phyloP scores from a whole-genome alignment of 2,888 invertebrate genomes.

The Pammene aurita region DNA sequence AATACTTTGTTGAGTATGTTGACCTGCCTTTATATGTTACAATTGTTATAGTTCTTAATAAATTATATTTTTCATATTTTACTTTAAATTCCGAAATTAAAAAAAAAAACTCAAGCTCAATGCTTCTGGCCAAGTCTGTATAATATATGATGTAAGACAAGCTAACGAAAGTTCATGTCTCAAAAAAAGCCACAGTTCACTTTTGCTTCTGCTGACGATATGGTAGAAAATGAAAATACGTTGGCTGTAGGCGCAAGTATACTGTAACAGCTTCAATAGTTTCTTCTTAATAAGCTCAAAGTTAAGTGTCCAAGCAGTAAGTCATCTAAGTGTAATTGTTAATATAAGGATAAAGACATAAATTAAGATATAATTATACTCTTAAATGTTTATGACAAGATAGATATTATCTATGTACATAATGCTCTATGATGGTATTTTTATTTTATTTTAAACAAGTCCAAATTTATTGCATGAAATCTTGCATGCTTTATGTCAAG shows the following conservation, averaged over 20 bases:
- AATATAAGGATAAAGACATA: constrained; percentile 71
- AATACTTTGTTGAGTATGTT: too few relatives aligned
- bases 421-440: constrained; percentile 51
- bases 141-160: not conserved
- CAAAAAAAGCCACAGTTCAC: not conserved
- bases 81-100: not conserved
- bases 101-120: not conserved
- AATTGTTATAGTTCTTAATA: not conserved
- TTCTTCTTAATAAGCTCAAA: constrained; percentile 69
- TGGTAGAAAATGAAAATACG: not conserved
- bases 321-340: constrained; percentile 49
- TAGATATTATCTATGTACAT: constrained; percentile 75
- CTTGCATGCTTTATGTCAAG: constrained; percentile 35
- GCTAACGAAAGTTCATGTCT: constrained; percentile 22
- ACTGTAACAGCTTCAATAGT: constrained; percentile 16
- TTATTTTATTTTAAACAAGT: constrained; percentile 44
- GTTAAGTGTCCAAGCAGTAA: constrained; percentile 71
- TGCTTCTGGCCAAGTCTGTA: not conserved
- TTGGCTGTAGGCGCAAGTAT: constrained; percentile 4
- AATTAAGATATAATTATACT: constrained; percentile 67
- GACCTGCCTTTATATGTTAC: too few relatives aligned
- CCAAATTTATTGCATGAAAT: constrained; percentile 32
- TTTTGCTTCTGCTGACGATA: not conserved
- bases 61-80: not conserved
- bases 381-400: constrained; percentile 71